Evolutionary conservation across 2,888 invertebrate species (phyloP), one percentile per base, ranked within the genome.

Genomic region (Anorthoa munda): DNA sequence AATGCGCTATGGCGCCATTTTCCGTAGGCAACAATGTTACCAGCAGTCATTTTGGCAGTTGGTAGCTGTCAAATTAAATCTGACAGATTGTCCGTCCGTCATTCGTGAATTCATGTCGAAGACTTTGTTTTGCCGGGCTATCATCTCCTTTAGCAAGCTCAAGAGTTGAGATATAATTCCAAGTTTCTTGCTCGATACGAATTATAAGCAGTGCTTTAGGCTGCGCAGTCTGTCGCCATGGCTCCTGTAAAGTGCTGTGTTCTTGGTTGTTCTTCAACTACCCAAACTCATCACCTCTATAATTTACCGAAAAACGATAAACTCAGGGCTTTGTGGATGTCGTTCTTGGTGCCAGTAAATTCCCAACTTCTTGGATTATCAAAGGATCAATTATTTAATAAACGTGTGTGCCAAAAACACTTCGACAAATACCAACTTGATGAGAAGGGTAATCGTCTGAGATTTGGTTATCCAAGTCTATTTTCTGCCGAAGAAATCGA

Each of bases 251-350:
- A 60, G 12, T 70, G 69, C 21, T 70, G 55, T 70, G 69, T 70
- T 46, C n/a, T 26, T 15, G 63, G 26, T 63, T 70, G 69, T 31
- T 21, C 23, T 46, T 45, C 70, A 70, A 70, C 70, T 9, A 70
- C n/a, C 46, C 1, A n/a, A 55, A 56, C 56, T 63, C 63, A 70
- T 63, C 70, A 55, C 26, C 63, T 70, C 56, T 70, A 13, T 21
- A 55, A 31, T 48, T 17, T 56, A n/a, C 69, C 69, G 55, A 70
- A 63, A 48, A 46, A 69, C 69, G 63, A 39, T 86, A 69, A 61
- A 31, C 12, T 63, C 12, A 63, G 63, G 55, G 61, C 51, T 46
- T 63, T 69, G 48, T 70, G 69, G 63, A 46, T 63, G 53, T 63
- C 63, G 12, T 70, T 55, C 31, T 31, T 31, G 23, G 46, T 70